A percentile compares a stretch with the other conserved stretches of the same genome.
phyloP scores from a whole-genome alignment of 2,113 vertebrate species.

The Thalassarche chlororhynchos region DNA sequence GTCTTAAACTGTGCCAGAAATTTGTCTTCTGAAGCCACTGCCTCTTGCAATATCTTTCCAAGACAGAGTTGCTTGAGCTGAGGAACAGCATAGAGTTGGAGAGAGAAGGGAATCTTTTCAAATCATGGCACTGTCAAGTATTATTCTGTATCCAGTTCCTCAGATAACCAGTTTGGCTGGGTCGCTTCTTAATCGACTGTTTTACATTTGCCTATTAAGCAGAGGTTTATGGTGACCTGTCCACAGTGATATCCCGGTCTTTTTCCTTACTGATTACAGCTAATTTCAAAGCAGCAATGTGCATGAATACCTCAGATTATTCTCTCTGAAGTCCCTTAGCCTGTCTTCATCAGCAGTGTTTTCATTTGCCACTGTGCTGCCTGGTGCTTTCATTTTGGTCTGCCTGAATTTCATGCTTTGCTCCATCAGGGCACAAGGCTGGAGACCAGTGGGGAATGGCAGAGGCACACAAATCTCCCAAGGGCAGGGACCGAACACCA shows the following conservation, averaged over 20 bases:
- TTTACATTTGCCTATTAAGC: not conserved
- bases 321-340: not conserved
- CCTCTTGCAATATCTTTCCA: not conserved
- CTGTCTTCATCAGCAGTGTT: not conserved
- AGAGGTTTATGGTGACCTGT: not conserved
- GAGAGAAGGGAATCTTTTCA: not conserved
- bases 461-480: not conserved
- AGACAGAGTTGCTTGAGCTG: not conserved
- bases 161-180: not conserved
- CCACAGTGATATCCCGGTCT: not conserved
- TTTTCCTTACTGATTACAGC: not conserved
- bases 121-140: not conserved
- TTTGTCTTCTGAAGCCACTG: not conserved
- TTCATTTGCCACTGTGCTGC: not conserved
- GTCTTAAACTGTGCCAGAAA: not conserved
- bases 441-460: not conserved
- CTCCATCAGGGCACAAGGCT: not conserved
- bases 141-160: not conserved
- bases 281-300: not conserved
- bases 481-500: not conserved
- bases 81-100: not conserved
- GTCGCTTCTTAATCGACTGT: accelerated
- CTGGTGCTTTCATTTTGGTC: not conserved
- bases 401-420: not conserved
- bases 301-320: not conserved